Evolutionary conservation across 2,888 invertebrate genomes (phyloP), one percentile per base, ranked within the genome.

Genomic region (Mimumesa dahlbomi): DNA sequence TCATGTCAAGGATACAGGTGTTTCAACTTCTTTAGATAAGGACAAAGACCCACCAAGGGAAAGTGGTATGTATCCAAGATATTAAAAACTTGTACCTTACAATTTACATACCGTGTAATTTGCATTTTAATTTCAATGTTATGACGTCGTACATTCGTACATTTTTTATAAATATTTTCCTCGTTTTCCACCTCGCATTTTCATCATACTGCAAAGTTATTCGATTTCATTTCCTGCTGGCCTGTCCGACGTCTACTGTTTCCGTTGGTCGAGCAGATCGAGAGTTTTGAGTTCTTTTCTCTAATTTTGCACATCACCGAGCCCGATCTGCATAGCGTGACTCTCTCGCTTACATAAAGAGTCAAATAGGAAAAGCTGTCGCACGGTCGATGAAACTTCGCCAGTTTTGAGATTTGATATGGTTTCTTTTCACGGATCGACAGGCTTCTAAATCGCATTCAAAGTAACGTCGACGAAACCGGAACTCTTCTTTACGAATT

Each of bases 1-100:
- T 58, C 87, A 86, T 48, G 62, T 83, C 5, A 88, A 87, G 78
- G 84, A 85, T 36, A 77, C 77, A 11, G 73, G 81, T 14, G 81
- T 85, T 11, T 82, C 86, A 18, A 80, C 84, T 14, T 81, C 86
- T 22, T 73, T 81, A 42, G 82, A 83, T 29, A 87, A 86, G 57
- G 76, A 82, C 19, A 79, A 79, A 59, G 84, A 79, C 64, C 22
- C 73, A 6, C 42, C 72, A 22, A 77, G 70, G 58, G 81, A 82
- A 73, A 81, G 59, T 43, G 73, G 83, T 83, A 71, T 50, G 73
- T 74, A 29, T 18, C 22, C 21, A 18, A 46, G n/a, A 57, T 19
- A 38, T 16, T 38, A 18, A 11, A 6, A 7, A 13, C 1, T 21
- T 4, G 11, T 45, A 22, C 21, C 13, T 21, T 7, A 22, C 6